A percentile compares a stretch with the other conserved stretches of the same genome.
Conservation (phyloP, 2,888 invertebrate species). For the Kuschelorhynchus macadamiae region DNA sequence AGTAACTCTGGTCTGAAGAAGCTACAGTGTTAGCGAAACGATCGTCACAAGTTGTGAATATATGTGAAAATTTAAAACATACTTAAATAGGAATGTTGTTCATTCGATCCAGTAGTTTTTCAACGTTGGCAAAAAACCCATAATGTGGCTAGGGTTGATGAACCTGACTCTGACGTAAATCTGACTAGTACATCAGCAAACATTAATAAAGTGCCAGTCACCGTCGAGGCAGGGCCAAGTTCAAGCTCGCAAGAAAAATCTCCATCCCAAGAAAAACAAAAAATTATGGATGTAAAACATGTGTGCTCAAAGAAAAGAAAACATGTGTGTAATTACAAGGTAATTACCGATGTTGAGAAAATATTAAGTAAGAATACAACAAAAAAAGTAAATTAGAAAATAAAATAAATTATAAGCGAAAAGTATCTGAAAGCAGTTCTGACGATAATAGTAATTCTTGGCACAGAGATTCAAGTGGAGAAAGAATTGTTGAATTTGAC, state of each 20-base stretch:
- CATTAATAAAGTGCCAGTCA: slow-evolving; percentile 15
- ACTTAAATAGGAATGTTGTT: no score
- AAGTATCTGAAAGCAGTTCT: slow-evolving; percentile 15
- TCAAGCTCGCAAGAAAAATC: slow-evolving; percentile 20
- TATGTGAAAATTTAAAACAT: no score
- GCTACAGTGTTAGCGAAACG: no score
- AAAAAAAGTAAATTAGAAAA: slow-evolving; percentile 8
- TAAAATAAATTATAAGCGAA: neutral
- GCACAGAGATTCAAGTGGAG: slow-evolving; percentile 23
- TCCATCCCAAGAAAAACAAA: slow-evolving; percentile 13
- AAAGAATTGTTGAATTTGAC: slow-evolving; percentile 17
- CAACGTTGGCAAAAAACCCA: no score
- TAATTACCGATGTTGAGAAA: slow-evolving; percentile 2
- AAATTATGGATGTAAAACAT: neutral
- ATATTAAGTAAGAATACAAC: slow-evolving; percentile 13
- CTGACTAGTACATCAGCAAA: slow-evolving; percentile 20
- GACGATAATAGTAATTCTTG: slow-evolving; percentile 22
- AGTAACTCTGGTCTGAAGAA: no score
- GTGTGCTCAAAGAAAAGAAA: slow-evolving; percentile 5
- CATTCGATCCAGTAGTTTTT: no score
- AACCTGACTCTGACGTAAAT: no score
- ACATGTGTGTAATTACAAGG: slow-evolving; percentile 9
- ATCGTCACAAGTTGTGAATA: no score
- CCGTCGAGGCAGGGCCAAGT: slow-evolving; percentile 10
- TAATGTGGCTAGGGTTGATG: no score